Evolutionary conservation across 2,888 invertebrate genomes (phyloP), one percentile per base, ranked within the genome.

Genomic region (Lycaena phlaeas): DNA sequence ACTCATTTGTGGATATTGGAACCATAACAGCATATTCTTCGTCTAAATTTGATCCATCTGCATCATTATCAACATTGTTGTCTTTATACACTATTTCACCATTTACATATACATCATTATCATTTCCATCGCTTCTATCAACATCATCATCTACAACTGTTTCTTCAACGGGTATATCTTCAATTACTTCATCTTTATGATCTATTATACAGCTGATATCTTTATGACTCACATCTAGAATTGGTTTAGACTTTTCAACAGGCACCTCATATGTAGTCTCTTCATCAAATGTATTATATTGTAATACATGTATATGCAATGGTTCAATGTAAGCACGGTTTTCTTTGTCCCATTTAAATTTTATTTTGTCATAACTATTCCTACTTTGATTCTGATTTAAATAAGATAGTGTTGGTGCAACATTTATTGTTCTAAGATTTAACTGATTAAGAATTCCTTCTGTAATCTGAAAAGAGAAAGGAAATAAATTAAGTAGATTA

Each of bases 11-110:
- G 0, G 73, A 60, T 44, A 82, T 66, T 0, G 74, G 69, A 3
- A 68, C 54, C 42, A 78, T 55, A n/a, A 53, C 64, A 1, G 76
- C 82, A 57, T 77, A 84, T 44, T 81, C 78, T 36, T 71, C 68
- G 11, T 77, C 65, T 25, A 75, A 57, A 39, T 59, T 62, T 1
- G 64, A 58, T 0, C 74, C 75, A 43, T 77, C 75, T 1, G 49
- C 63, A 28, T 61, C 56, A 26, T 58, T 45, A n/a, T 50, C 47
- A 10, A n/a, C 22, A 22, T 50, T 42, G 15, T 41, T 44, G 18
- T 41, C 42, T 6, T 31, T 39, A 6, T 39, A n/a, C n/a, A n/a
- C 37, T 2, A 34, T 12, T 15, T 48, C 44, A 34, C 30, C 42
- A 37, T 31, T 39, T 25, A 44, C 36, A 6, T 41, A 40, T 5